These are phyloP conservation scores for Cynaeus angustus DNA, from an alignment of 2,888 invertebrate genomes.

Conservation along the genomic window DNA sequence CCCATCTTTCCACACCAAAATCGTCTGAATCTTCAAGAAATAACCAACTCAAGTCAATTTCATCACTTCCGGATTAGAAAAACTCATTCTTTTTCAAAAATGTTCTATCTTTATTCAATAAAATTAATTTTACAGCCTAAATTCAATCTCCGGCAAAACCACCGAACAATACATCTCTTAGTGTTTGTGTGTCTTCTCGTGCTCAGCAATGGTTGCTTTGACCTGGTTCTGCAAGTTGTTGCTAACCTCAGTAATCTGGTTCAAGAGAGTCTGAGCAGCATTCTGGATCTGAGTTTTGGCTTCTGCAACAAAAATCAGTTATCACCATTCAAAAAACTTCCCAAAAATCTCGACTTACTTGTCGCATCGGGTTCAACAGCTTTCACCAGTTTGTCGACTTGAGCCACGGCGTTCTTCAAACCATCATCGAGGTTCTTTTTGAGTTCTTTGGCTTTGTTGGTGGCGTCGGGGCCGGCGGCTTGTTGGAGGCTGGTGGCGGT, in stretches of 20 bases:
- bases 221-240: conserved; percentile 57
- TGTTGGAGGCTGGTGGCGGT: conserved; percentile 61
- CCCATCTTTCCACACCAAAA: not conserved
- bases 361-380: conserved; percentile 65
- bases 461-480: conserved; percentile 64
- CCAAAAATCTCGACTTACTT: conserved; percentile 58
- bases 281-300: conserved; percentile 57
- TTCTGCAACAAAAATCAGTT: conserved; percentile 53
- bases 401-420: conserved; percentile 62
- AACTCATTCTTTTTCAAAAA: too few relatives aligned
- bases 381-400: conserved; percentile 65
- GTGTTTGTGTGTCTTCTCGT: conserved; percentile 49
- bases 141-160: not conserved
- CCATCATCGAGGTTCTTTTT: conserved; percentile 64
- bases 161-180: conserved; percentile 10
- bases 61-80: too few relatives aligned
- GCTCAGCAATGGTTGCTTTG: conserved; percentile 50
- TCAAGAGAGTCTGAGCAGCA: conserved; percentile 57
- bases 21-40: not conserved
- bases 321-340: conserved; percentile 5
- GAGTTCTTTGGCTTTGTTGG: conserved; percentile 64
- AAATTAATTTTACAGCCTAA: conserved; percentile 6
- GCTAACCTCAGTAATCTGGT: conserved; percentile 58
- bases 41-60: too few relatives aligned
- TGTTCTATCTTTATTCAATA: not conserved